A percentile compares a stretch with the other conserved stretches of the same genome.
phyloP scores from a whole-genome alignment of 1,140 invertebrate species.

The Octopus sinensis region DNA sequence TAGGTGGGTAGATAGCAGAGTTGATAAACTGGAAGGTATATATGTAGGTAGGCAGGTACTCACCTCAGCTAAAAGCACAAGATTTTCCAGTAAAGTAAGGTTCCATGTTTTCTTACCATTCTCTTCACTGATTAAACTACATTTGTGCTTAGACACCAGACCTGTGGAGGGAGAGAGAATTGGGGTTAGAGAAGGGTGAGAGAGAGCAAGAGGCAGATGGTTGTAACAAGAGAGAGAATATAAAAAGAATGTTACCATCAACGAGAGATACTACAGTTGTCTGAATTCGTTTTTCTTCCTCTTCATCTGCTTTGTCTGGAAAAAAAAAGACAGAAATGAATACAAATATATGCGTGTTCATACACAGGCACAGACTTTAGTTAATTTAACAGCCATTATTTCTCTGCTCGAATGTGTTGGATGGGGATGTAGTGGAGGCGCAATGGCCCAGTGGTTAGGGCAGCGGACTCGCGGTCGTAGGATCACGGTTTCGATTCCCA shows the following conservation, averaged over 20 bases:
- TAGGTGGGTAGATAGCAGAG: neutral
- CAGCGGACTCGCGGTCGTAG: too few relatives aligned
- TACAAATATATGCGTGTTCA: neutral
- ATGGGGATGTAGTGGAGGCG: too few relatives aligned
- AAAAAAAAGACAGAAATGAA: constrained; percentile 6
- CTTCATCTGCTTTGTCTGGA: constrained; percentile 27
- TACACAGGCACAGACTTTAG: too few relatives aligned
- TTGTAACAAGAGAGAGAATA: neutral
- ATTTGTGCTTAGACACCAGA: constrained; percentile 29
- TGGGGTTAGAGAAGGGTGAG: neutral
- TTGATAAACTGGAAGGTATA: neutral
- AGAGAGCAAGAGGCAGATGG: neutral
- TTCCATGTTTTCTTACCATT: constrained; percentile 34
- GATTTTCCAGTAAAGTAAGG: constrained; percentile 40
- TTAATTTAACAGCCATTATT: too few relatives aligned
- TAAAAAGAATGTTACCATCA: constrained; percentile 15
- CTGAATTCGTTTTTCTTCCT: constrained; percentile 30
- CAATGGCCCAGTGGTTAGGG: too few relatives aligned
- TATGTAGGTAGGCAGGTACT: neutral
- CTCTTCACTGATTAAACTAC: constrained; percentile 29
- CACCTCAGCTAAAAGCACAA: constrained; percentile 40
- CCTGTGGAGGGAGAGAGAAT: constrained; percentile 22
- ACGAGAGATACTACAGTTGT: constrained; percentile 20
- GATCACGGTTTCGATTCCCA: too few relatives aligned
- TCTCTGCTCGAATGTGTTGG: too few relatives aligned